Evolutionary conservation across 2,113 vertebrate species (phyloP).

Genomic region (Rhabdornis inornatus): DNA sequence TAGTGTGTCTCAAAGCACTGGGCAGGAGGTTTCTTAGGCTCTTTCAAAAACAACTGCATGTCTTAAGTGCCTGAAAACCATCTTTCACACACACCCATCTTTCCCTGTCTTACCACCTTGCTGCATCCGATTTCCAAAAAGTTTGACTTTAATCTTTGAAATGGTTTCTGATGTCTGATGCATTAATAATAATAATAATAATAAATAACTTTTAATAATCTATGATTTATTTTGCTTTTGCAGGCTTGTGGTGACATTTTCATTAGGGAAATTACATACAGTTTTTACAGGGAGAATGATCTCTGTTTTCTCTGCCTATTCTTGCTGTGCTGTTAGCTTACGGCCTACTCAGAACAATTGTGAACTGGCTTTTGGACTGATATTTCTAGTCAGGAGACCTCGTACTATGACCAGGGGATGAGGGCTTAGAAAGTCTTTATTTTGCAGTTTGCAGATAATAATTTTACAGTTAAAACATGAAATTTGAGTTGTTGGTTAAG

Average conservation of each 20-base stretch:
- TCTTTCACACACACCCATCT: not conserved
- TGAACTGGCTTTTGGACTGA: not conserved
- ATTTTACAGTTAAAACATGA: not conserved
- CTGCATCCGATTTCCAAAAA: not conserved
- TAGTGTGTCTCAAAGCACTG: not conserved
- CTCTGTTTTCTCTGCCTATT: not conserved
- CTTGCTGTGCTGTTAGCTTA: not conserved
- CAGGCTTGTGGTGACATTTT: not conserved
- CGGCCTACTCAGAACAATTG: not conserved
- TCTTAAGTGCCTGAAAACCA: not conserved
- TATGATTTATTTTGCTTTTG: not conserved
- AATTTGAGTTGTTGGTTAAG: not conserved
- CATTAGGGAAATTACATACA: not conserved
- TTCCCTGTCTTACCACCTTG: fast-evolving
- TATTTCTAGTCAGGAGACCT: not conserved
- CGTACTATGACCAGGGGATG: not conserved
- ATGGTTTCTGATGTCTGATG: not conserved
- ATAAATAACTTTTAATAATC: not conserved
- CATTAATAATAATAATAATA: not conserved
- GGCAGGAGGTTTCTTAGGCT: not conserved
- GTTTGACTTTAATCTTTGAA: not conserved
- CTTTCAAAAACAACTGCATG: not conserved
- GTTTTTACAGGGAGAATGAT: not conserved
- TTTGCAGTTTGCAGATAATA: not conserved
- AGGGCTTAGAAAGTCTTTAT: not conserved